Evolutionary conservation across 2,888 invertebrate species (phyloP).

Genomic region (Strigamia maritima): DNA sequence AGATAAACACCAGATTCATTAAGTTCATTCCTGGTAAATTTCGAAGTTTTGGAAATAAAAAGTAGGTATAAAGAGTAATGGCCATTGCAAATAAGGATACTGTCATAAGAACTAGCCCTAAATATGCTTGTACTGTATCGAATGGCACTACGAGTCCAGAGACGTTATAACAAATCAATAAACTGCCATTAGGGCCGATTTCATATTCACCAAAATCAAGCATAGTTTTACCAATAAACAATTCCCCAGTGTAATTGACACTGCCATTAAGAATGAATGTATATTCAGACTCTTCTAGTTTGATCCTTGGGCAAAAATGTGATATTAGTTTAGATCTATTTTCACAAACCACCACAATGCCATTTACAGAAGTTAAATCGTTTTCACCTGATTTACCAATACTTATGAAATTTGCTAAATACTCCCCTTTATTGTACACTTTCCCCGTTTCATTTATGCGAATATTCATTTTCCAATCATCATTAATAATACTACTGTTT

Average conservation of each 20-base stretch:
- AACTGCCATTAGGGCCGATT: background rate
- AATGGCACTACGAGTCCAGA: background rate
- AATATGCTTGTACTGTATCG: constrained; percentile 41
- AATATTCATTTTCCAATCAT: constrained; percentile 37
- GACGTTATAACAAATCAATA: background rate
- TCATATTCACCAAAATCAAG: background rate
- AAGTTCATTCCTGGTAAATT: constrained; percentile 53
- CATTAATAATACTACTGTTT: background rate
- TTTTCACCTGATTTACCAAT: constrained; percentile 42
- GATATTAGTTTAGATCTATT: constrained; percentile 40
- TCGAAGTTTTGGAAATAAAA: constrained; percentile 48
- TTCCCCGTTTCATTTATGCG: constrained; percentile 45
- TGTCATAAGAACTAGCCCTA: constrained; percentile 43
- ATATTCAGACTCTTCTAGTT: constrained; percentile 43
- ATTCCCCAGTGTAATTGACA: background rate
- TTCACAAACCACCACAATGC: constrained; percentile 45
- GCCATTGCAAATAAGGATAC: constrained; percentile 49
- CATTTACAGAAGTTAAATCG: constrained; percentile 43
- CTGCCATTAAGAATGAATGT: background rate
- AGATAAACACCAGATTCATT: constrained; percentile 50
- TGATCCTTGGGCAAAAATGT: constrained; percentile 42
- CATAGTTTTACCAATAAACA: background rate
- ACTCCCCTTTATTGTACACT: constrained; percentile 45
- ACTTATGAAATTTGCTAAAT: constrained; percentile 45
- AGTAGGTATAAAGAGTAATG: constrained; percentile 50